Percentiles rank a stretch among this genome's conserved stretches.
Conservation (phyloP, 2,888 invertebrate species). For the Pristionchus exspectatus region DNA sequence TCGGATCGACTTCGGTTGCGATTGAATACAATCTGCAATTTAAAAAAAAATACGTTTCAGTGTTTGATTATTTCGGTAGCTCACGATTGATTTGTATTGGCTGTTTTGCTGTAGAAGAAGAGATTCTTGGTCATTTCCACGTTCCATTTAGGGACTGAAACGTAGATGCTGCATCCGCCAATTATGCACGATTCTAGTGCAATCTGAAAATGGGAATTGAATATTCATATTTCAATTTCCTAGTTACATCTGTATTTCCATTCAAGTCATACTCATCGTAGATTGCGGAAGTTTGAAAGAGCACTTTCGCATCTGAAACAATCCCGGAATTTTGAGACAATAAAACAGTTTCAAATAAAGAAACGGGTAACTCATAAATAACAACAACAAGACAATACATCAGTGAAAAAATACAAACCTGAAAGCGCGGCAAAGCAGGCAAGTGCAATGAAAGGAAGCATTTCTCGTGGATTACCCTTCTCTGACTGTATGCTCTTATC, state of each 20-base stretch:
- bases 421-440: not conserved
- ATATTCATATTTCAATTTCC: not conserved
- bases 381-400: too few species aligned
- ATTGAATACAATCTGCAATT: not conserved
- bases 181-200: not conserved
- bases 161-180: not conserved
- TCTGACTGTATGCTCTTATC: constrained; percentile 38
- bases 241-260: not conserved
- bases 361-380: too few species aligned
- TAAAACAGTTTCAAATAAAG: too few species aligned
- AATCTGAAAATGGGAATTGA: not conserved
- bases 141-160: not conserved
- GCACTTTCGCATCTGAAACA: not conserved
- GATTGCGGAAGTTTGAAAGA: not conserved
- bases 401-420: not conserved
- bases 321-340: too few species aligned
- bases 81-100: not conserved
- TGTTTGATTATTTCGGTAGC: not conserved
- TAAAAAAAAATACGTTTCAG: too few species aligned
- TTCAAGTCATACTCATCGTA: not conserved
- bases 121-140: not conserved
- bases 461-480: constrained; percentile 82
- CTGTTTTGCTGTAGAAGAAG: not conserved
- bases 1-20: not conserved
- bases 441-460: constrained; percentile 81